phyloP scores from a whole-genome alignment of 2,113 vertebrate species.

The Xyrauchen texanus region DNA sequence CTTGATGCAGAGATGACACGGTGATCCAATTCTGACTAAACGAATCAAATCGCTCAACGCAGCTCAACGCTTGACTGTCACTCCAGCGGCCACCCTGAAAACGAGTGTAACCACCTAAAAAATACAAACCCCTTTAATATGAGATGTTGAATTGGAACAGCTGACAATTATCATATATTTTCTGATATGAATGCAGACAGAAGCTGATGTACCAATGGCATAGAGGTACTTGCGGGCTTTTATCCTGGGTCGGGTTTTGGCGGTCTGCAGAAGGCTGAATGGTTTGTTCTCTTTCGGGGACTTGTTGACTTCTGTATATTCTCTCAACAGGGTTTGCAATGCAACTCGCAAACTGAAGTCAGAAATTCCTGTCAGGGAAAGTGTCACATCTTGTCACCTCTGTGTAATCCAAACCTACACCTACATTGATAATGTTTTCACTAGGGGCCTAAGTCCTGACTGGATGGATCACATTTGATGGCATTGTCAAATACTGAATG shows the following conservation, averaged over 20 bases:
- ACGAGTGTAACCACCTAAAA: conserved; percentile 90
- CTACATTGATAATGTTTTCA: too few relatives aligned
- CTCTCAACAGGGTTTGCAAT: conserved; percentile 94
- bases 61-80: conserved; percentile 92
- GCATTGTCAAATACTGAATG: too few relatives aligned
- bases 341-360: conserved; percentile 98
- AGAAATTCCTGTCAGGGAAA: conserved; percentile 76
- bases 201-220: conserved; percentile 83
- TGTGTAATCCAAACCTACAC: too few relatives aligned
- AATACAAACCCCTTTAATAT: background rate
- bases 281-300: conserved; percentile 91
- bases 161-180: background rate
- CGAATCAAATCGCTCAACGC: conserved; percentile 95
- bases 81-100: conserved; percentile 94
- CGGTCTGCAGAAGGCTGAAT: conserved; percentile 84
- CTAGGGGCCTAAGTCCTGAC: too few relatives aligned
- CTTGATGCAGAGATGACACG: conserved; percentile 94
- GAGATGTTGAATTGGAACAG: background rate
- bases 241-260: conserved; percentile 88
- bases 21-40: conserved; percentile 99
- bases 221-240: conserved; percentile 98
- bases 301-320: conserved; percentile 91
- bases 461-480: too few relatives aligned
- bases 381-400: background rate
- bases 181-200: background rate